Base-by-base conservation (phyloP, 2,888 invertebrate genomes). In the Metellina segmentata region DNA sequence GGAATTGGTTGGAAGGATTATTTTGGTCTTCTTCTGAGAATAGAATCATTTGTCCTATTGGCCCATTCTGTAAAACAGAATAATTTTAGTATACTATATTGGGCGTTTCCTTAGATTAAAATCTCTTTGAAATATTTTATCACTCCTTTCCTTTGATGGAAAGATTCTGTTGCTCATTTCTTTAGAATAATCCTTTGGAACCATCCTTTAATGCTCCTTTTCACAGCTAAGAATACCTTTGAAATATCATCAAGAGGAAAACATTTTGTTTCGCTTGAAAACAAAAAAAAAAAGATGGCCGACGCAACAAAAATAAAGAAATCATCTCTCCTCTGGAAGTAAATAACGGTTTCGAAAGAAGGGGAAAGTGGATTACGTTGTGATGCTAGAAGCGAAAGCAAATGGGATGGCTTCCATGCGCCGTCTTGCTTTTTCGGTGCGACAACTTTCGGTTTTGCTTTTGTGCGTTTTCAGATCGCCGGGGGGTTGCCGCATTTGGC, bases 301-400 rank as follows among this genome's bases (percentile, higher is more conserved):
- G 34, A 34, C 34, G 4, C 34, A 34, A 34, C 34, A 34, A 34
- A 34, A 34, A 77, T 13, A 85, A 78, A 16, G 19, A 52, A 69
- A n/a, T 48, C 86, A 34, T 49, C 51, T 81, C 13, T 48, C 69
- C 8, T 34, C 71, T 82, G 49, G n/a, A 71, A 53, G 85, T 72
- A 85, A 85, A 79, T 83, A 85, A 85, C 72, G 53, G 34, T 90
- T 90, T 72, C 71, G 90, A 79, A 90, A 90, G 90, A 89, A 75
- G 69, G 61, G 85, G 82, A 89, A 82, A 82, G 82, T 89, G 75
- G 89, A 89, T 89, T 89, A 89, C 51, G 74, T 75, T 20, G 19
- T 77, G 85, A 48, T 85, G 70, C 70, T 48, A 6, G 61, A 61
- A 61, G 34, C 6, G 81, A 81, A 81, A 70, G 81, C 81, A 81